Base-by-base conservation (phyloP, 1,140 invertebrate genomes). In the Homalodisca vitripennis region DNA sequence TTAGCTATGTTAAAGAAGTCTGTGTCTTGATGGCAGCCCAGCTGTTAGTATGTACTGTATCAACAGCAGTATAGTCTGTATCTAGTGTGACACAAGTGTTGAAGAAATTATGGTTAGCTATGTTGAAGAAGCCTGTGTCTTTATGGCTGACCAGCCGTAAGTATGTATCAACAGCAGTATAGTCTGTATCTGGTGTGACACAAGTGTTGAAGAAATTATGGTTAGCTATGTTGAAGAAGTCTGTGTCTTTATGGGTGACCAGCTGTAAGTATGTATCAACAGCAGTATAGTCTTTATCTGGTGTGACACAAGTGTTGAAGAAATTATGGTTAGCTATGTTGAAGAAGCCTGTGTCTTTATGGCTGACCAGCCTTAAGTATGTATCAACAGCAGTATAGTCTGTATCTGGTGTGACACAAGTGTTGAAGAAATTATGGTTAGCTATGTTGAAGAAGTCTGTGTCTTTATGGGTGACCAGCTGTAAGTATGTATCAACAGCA, bases 171-270 rank as follows among this genome's bases (percentile, higher is more conserved):
- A n/a, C n/a, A n/a, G n/a, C n/a, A n/a, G n/a, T n/a, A n/a, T n/a
- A n/a, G n/a, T n/a, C n/a, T n/a, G n/a, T n/a, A n/a, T n/a, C n/a
- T n/a, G n/a, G n/a, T n/a, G n/a, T n/a, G n/a, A n/a, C n/a, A n/a
- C n/a, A n/a, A n/a, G n/a, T 89, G 81, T 97, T 97, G 85, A 99
- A 99, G 86, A 99, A 99, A 1, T 92, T 89, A 87, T 99, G 97
- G 72, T 87, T 87, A 72, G 92, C 89, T 76, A 99, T 99, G 77
- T 99, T 97, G 29, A 87, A 79, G 79, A 99, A 98, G 31, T 93
- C 94, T 48, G 88, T 88, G 71, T 93, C 91, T 53, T 88, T 85
- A 77, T 94, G 89, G 79, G 97, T 99, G 63, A 97, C 98, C 66
- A 99, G 83, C 66, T 98, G n/a, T 46, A 46, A 12, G n/a, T 46